phyloP scores from a whole-genome alignment of 1,140 invertebrate species.

The Dolichoris vasculosae region DNA sequence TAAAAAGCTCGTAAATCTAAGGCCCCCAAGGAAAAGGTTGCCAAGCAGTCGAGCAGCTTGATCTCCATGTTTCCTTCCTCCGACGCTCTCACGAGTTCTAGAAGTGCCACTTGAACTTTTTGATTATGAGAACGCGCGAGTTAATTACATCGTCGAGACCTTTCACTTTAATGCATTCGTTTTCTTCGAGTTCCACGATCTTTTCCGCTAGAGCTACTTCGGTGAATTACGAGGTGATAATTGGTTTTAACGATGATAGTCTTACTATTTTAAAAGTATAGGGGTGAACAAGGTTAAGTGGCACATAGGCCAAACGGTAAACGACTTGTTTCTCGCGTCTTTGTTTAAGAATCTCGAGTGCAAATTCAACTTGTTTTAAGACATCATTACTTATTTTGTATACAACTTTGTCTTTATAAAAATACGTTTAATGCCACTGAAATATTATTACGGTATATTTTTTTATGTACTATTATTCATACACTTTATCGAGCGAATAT shows the following conservation, averaged over 20 bases:
- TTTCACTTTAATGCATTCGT: constrained; percentile 31
- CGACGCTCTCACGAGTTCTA: background rate
- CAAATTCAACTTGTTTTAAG: background rate
- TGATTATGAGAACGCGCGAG: constrained; percentile 1
- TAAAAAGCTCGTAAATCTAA: constrained; percentile 17
- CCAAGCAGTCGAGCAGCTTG: background rate
- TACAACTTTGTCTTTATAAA: background rate
- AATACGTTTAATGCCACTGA: too few species aligned
- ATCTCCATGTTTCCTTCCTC: background rate
- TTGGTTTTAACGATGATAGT: background rate
- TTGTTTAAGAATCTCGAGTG: background rate
- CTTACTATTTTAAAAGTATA: background rate
- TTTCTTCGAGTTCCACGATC: background rate
- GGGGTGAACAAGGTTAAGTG: background rate
- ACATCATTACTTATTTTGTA: background rate
- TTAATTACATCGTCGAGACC: constrained; percentile 11
- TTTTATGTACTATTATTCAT: too few species aligned
- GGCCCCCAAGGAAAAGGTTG: background rate
- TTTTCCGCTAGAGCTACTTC: background rate
- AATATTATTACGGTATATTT: too few species aligned
- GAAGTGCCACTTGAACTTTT: constrained; percentile 17
- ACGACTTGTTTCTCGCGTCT: background rate
- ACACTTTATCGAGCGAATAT: too few species aligned
- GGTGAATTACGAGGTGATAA: constrained; percentile 30
- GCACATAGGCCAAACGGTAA: background rate